Base-by-base conservation (phyloP, 2,113 vertebrate species). In the Orcinus orca region DNA sequence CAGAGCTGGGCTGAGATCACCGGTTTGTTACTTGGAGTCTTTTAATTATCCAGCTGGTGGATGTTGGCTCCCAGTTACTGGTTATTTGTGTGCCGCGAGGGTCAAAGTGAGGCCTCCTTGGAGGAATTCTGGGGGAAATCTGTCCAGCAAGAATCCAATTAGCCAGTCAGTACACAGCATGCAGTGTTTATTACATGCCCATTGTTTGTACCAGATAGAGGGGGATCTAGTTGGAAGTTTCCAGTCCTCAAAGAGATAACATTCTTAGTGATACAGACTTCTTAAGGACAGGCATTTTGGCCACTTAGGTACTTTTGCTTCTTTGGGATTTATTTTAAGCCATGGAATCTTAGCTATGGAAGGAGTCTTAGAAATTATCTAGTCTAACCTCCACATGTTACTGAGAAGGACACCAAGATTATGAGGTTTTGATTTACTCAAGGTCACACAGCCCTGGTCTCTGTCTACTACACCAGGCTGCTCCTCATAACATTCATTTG, bases 311-410 rank as follows among this genome's bases (percentile, higher is more conserved):
- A 70, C 23, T 47, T 96, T 86, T 84, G 23, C 50, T 90, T 36
- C 50, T 73, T 93, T 26, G n/a, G 33, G 31, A 89, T 92, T 93
- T 84, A 53, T 84, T 94, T 88, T 80, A 92, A 94, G 36, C 91
- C 25, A 67, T 68, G 29, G 73, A 81, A 85, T 96, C 44, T 31
- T 68, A 68, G 86, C 84, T 93, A 71, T 38, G 20, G 63, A 85
- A 85, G 36, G 79, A 83, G 79, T 71, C 60, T 96, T 67, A 63
- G 84, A 93, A 89, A 81, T 82, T 68, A 60, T 70, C 60, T 74
- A 76, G 58, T 60, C 29, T 38, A 55, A 73, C 15, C 21, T 81
- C 77, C 70, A 80, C 67, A 92, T 91, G 92, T 88, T 79, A 12
- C 58, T 73, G 33, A 95, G 44, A 93, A 91, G 67, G n/a, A 77